These are phyloP conservation scores for Psammodynastes pulverulentus DNA, from an alignment of 2,113 vertebrate species.

Conservation along the genomic window DNA sequence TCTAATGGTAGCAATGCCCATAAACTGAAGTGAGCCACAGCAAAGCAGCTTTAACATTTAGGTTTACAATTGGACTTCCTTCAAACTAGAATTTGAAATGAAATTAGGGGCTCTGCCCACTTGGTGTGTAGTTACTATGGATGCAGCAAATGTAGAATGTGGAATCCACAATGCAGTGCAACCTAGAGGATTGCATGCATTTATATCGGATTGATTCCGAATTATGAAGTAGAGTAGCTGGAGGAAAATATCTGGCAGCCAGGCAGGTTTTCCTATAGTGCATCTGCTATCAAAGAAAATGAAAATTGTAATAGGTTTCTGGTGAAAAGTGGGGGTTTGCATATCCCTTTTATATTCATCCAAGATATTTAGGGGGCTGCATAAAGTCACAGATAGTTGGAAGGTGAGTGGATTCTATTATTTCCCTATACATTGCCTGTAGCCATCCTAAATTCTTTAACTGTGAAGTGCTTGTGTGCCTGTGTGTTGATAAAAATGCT, in stretches of 20 bases:
- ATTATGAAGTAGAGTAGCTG: not conserved
- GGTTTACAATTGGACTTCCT: not conserved
- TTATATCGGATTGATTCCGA: not conserved
- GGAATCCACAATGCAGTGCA: not conserved
- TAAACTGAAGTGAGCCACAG: not conserved
- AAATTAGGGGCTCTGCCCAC: not conserved
- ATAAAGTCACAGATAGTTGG: not conserved
- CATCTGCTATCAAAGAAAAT: not conserved
- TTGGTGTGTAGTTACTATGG: not conserved
- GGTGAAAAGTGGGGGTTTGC: not conserved
- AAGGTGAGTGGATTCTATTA: not conserved
- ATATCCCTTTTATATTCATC: not conserved
- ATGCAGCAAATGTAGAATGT: not conserved
- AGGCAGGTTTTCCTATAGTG: not conserved
- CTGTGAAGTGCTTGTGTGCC: slow-evolving; percentile 7
- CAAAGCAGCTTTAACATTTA: not conserved
- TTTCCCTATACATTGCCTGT: not conserved
- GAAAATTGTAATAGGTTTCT: not conserved
- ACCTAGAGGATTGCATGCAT: not conserved
- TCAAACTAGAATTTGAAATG: not conserved
- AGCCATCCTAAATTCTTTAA: slow-evolving; percentile 27
- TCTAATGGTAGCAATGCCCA: not conserved
- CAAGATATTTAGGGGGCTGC: not conserved
- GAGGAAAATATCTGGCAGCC: not conserved
- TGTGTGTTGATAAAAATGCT: slow-evolving; percentile 34